A percentile compares a stretch with the other conserved stretches of the same genome.
phyloP scores from a whole-genome alignment of 2,797 vertebrate genomes.

The Sebastes vulpes region DNA sequence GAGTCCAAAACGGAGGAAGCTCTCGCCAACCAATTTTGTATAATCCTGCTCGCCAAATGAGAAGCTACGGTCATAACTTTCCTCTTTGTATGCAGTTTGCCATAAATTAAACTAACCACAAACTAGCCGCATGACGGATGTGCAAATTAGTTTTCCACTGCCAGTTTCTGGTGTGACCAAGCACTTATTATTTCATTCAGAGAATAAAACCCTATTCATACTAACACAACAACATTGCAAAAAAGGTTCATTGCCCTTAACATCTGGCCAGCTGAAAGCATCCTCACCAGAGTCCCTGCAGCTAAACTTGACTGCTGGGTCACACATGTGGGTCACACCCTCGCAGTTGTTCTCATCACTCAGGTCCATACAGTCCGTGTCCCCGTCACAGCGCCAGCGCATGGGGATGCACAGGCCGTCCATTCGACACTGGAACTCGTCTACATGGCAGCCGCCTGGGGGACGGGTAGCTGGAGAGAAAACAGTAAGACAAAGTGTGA shows the following conservation, averaged over 20 bases:
- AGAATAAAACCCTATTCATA: background rate
- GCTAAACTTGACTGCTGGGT: slow-evolving; percentile 94
- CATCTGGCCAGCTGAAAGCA: background rate
- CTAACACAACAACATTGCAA: background rate
- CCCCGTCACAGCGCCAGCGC: slow-evolving; percentile 96
- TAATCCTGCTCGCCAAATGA: background rate
- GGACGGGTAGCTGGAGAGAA: slow-evolving; percentile 90
- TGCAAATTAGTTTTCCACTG: background rate
- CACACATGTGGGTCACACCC: slow-evolving; percentile 93
- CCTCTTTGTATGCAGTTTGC: background rate
- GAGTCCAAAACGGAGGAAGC: background rate
- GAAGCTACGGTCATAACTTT: background rate
- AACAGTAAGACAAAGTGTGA: background rate
- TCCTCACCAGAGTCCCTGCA: slow-evolving; percentile 94
- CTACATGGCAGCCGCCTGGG: slow-evolving; percentile 94
- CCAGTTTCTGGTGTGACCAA: background rate
- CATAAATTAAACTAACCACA: background rate
- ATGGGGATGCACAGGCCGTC: slow-evolving; percentile 95
- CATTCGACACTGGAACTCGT: slow-evolving; percentile 97
- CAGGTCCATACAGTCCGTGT: slow-evolving; percentile 97
- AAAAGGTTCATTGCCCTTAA: background rate
- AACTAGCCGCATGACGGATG: background rate
- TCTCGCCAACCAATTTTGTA: background rate
- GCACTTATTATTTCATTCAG: background rate
- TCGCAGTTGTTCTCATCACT: slow-evolving; percentile 97